Evolutionary conservation across 2,797 vertebrate genomes (phyloP).

Genomic region (Psittacula echo): DNA sequence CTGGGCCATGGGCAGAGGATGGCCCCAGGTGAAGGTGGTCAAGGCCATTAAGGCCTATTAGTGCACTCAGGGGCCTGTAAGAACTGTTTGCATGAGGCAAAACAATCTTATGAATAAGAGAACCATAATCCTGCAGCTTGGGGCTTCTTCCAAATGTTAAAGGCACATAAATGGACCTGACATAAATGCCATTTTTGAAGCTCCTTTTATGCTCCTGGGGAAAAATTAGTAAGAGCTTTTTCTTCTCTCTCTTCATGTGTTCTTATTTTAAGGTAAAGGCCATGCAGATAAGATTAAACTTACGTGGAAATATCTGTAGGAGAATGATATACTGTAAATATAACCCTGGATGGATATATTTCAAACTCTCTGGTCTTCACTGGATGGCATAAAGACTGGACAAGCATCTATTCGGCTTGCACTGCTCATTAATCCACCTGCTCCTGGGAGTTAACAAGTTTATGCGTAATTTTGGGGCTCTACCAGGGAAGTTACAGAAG

Average conservation of each 20-base stretch:
- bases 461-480: neutral
- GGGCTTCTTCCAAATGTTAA: neutral
- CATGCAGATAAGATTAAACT: neutral
- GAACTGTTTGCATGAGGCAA: neutral
- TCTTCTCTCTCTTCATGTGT: neutral
- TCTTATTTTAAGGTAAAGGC: neutral
- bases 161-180: neutral
- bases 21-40: neutral
- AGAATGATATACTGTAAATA: neutral
- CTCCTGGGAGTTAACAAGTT: neutral
- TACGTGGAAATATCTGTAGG: neutral
- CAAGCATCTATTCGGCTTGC: neutral
- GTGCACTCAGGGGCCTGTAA: neutral
- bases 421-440: neutral
- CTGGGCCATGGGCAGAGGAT: neutral
- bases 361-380: neutral
- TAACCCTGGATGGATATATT: neutral
- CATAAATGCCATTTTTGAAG: neutral
- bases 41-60: neutral
- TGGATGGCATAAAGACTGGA: neutral
- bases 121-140: neutral
- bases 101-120: neutral
- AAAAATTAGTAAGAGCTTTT: neutral
- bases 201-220: neutral
- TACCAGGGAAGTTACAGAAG: neutral